Evolutionary conservation across 2,113 vertebrate species (phyloP).

Genomic region (Apodemus speciosus): DNA sequence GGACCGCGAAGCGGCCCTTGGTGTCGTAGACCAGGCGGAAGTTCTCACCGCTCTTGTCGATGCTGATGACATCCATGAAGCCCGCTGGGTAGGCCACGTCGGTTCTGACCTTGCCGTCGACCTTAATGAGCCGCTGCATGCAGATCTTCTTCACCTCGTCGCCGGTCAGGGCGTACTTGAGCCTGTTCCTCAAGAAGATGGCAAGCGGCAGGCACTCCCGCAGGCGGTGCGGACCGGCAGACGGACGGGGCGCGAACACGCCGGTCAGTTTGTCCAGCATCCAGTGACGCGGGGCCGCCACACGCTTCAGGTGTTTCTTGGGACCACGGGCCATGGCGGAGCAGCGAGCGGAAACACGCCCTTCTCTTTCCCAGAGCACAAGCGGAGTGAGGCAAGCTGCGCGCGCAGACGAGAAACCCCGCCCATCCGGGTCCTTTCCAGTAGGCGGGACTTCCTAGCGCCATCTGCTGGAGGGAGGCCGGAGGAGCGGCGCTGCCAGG

Average conservation of each 20-base stretch:
- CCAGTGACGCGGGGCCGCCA: not conserved
- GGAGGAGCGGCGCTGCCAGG: too few species aligned
- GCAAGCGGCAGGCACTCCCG: not conserved
- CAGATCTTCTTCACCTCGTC: not conserved
- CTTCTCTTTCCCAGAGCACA: not conserved
- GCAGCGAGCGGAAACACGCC: too few species aligned
- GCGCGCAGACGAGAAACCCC: not conserved
- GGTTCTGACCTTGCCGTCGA: not conserved
- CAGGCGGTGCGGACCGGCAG: not conserved
- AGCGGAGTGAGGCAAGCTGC: not conserved
- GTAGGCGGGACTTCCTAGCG: not conserved
- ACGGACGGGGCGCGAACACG: conserved; percentile 12
- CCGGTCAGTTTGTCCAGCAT: conserved; percentile 39
- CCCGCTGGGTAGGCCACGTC: not conserved
- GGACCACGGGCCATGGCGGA: conserved; percentile 7
- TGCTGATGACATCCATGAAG: conserved; percentile 24
- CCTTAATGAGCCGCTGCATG: not conserved
- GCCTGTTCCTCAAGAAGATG: not conserved
- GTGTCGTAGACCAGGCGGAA: conserved; percentile 20
- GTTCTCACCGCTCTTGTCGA: not conserved
- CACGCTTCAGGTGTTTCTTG: conserved; percentile 33
- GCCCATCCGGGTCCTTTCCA: not conserved
- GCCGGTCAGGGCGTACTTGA: conserved; percentile 2
- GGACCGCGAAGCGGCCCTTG: conserved; percentile 17
- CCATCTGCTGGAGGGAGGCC: not conserved